These are phyloP conservation scores for Lethocerus indicus DNA, from an alignment of 1,140 invertebrate genomes.

Conservation along the genomic window DNA sequence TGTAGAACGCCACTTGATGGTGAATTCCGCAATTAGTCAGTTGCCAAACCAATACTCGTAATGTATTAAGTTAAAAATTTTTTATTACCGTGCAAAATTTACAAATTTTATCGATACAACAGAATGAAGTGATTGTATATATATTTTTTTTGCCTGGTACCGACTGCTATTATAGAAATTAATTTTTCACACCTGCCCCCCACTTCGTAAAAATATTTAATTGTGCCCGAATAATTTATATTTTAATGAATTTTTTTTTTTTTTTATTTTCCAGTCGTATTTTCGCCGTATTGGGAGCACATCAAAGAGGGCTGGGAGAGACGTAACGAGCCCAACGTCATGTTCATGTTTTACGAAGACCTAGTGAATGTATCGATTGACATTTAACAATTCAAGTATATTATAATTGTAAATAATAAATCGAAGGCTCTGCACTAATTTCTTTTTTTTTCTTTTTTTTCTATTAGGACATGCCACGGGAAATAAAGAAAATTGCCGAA, in stretches of 20 bases:
- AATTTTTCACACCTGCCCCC: no score
- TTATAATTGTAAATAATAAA: neutral
- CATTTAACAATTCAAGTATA: neutral
- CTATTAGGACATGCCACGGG: slow-evolving; percentile 35
- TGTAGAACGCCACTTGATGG: no score
- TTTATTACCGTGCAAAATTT: no score
- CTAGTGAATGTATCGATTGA: slow-evolving; percentile 35
- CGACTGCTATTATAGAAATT: no score
- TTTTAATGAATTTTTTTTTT: neutral
- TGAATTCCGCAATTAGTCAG: no score
- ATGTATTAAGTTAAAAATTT: no score
- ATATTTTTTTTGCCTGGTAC: no score
- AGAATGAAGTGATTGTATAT: no score
- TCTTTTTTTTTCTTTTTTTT: slow-evolving; percentile 4
- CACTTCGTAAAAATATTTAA: neutral
- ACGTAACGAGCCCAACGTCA: slow-evolving; percentile 44
- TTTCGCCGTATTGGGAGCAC: slow-evolving; percentile 56
- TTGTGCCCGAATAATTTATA: neutral
- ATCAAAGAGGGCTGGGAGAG: slow-evolving; percentile 51
- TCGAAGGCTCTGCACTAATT: neutral
- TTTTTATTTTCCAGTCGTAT: slow-evolving; percentile 30
- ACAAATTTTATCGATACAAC: no score
- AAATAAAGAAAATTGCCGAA: slow-evolving; percentile 44
- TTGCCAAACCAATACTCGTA: no score
- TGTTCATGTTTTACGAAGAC: slow-evolving; percentile 70